A percentile compares a stretch with the other conserved stretches of the same genome.
Conservation (phyloP, 2,797 vertebrate genomes). For the Eospalax fontanierii region DNA sequence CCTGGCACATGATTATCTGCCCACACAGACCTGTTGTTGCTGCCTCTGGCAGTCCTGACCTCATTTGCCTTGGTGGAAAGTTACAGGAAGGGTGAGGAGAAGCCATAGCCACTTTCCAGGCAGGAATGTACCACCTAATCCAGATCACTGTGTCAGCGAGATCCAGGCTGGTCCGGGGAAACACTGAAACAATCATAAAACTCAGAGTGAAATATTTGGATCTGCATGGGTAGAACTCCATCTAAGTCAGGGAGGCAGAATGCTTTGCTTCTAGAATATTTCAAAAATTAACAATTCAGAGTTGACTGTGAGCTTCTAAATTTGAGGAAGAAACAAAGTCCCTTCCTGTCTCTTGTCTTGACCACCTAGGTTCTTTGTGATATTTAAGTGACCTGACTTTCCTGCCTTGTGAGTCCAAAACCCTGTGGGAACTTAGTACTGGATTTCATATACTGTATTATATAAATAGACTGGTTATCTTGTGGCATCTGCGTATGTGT, state of each 20-base stretch:
- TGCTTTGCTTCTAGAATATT: slow-evolving; percentile 55
- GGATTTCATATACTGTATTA: background rate
- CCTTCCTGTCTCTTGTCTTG: background rate
- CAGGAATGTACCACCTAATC: slow-evolving; percentile 37
- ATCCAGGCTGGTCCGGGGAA: background rate
- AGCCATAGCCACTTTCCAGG: background rate
- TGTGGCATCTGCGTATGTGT: too few species aligned
- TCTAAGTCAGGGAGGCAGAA: background rate
- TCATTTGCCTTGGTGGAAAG: slow-evolving; percentile 65
- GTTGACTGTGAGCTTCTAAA: background rate
- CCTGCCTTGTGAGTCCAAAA: background rate
- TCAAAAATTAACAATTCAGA: background rate
- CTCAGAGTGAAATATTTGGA: background rate
- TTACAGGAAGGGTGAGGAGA: slow-evolving; percentile 21
- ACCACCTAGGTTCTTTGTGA: background rate
- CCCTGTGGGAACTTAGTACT: background rate
- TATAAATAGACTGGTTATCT: background rate
- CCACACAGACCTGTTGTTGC: slow-evolving; percentile 47
- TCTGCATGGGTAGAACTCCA: background rate
- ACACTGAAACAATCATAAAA: background rate
- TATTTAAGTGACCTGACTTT: background rate
- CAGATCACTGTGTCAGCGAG: background rate
- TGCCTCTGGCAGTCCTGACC: slow-evolving; percentile 24
- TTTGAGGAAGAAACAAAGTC: slow-evolving; percentile 5
- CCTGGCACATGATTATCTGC: background rate